A percentile compares a stretch with the other conserved stretches of the same genome.
phyloP scores from a whole-genome alignment of 2,888 invertebrate genomes.

The Morpho deidamia region DNA sequence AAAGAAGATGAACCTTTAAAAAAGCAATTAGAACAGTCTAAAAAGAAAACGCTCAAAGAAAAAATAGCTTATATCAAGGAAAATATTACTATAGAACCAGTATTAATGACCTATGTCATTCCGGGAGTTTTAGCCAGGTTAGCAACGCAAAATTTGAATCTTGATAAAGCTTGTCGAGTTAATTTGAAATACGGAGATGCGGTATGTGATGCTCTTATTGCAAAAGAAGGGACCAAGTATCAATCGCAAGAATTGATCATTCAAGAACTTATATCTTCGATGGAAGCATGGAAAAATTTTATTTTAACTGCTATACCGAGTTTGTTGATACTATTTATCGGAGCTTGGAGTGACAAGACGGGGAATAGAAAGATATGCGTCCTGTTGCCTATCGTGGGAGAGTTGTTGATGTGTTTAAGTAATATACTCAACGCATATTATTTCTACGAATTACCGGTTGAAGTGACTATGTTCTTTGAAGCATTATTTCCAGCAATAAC shows the following conservation, averaged over 20 bases:
- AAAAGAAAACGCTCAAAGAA: constrained; percentile 55
- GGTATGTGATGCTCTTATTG: constrained; percentile 85
- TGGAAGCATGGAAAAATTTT: constrained; percentile 76
- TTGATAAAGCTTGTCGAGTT: constrained; percentile 91
- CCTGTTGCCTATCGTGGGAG: constrained; percentile 74
- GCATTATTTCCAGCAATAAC: constrained; percentile 72
- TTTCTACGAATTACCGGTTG: constrained; percentile 73
- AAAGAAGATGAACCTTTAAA: constrained; percentile 53
- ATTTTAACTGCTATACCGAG: constrained; percentile 75
- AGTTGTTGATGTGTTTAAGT: constrained; percentile 65
- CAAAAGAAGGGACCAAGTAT: constrained; percentile 82
- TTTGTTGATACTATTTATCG: constrained; percentile 74
- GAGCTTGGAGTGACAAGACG: constrained; percentile 80
- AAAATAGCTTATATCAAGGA: constrained; percentile 66
- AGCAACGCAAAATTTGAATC: constrained; percentile 89
- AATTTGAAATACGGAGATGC: constrained; percentile 83
- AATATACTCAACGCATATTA: constrained; percentile 73
- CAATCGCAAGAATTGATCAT: constrained; percentile 80
- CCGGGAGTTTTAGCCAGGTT: constrained; percentile 82
- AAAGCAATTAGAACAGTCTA: constrained; percentile 28
- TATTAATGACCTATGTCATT: constrained; percentile 80
- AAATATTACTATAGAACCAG: constrained; percentile 82
- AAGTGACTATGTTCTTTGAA: constrained; percentile 71
- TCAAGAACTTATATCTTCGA: constrained; percentile 72
- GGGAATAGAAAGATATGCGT: constrained; percentile 78